Evolutionary conservation across 2,797 vertebrate species (phyloP).

Genomic region (Myiotriccus ornatus): DNA sequence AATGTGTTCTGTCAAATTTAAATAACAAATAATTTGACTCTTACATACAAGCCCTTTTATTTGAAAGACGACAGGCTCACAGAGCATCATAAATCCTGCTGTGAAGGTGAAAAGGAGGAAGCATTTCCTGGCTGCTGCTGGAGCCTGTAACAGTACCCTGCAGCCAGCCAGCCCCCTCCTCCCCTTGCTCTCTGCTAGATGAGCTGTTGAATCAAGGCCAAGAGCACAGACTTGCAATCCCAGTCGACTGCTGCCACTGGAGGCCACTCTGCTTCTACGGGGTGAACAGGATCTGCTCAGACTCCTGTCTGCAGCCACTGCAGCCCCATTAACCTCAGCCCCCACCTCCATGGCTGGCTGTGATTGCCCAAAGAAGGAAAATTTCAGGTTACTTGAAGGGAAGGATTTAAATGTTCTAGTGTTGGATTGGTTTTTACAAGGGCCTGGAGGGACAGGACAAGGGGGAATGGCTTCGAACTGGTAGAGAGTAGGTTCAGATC

Average conservation of each 20-base stretch:
- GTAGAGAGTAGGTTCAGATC: neutral
- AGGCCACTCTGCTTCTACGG: constrained; percentile 21
- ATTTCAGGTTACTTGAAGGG: neutral
- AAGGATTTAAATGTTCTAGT: neutral
- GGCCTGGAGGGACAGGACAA: neutral
- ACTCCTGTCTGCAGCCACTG: neutral
- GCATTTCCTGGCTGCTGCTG: constrained; percentile 10
- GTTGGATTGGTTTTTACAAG: neutral
- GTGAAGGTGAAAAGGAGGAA: constrained; percentile 39
- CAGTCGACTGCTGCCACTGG: constrained; percentile 3
- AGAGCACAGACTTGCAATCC: neutral
- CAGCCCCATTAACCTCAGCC: neutral
- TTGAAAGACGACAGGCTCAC: neutral
- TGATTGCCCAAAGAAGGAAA: neutral
- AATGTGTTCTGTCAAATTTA: neutral
- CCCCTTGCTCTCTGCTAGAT: neutral
- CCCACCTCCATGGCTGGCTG: neutral
- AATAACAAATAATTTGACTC: neutral
- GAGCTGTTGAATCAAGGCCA: neutral
- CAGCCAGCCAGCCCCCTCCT: neutral
- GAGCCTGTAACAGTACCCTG: neutral
- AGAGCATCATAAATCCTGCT: neutral
- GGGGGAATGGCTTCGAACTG: neutral
- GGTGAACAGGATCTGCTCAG: neutral
- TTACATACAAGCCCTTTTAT: neutral